A percentile compares a stretch with the other conserved stretches of the same genome.
phyloP scores from a whole-genome alignment of 2,888 invertebrate genomes.

The Brassicogethes aeneus region DNA sequence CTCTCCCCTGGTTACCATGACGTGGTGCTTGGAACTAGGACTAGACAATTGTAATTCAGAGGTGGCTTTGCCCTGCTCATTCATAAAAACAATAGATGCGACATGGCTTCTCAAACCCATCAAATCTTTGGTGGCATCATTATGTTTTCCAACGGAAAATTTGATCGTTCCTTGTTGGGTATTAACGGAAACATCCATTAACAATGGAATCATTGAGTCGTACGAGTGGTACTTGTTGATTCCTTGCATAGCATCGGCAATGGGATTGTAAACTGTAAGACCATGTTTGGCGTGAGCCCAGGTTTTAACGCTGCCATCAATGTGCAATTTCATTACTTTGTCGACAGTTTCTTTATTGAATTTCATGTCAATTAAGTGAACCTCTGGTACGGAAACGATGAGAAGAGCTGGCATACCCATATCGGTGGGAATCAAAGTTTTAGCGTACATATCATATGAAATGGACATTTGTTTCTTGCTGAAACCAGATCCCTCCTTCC shows the following conservation, averaged over 20 bases:
- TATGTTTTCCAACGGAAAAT: conserved; percentile 27
- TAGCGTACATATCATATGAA: conserved; percentile 14
- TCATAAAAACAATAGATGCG: conserved; percentile 30
- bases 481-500: conserved; percentile 2
- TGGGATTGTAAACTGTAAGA: conserved; percentile 40
- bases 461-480: conserved; percentile 16
- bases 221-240: conserved; percentile 27
- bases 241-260: conserved; percentile 39
- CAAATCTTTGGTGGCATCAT: conserved; percentile 22
- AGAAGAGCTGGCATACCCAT: conserved; percentile 36
- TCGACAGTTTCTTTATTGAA: conserved; percentile 22
- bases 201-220: conserved; percentile 31
- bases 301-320: conserved; percentile 24
- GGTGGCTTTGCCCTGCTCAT: conserved; percentile 17
- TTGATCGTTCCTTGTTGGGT: conserved; percentile 27
- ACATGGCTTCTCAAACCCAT: conserved; percentile 30
- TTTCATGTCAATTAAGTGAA: conserved; percentile 20
- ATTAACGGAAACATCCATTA: conserved; percentile 26
- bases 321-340: conserved; percentile 23
- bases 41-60: conserved; percentile 31
- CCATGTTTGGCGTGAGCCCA: conserved; percentile 33
- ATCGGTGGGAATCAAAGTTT: conserved; percentile 33
- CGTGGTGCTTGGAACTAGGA: conserved; percentile 27
- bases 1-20: conserved; percentile 30
- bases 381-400: conserved; percentile 27